phyloP scores from a whole-genome alignment of 2,888 invertebrate genomes.

The Dyspetes luteomarginatus region DNA sequence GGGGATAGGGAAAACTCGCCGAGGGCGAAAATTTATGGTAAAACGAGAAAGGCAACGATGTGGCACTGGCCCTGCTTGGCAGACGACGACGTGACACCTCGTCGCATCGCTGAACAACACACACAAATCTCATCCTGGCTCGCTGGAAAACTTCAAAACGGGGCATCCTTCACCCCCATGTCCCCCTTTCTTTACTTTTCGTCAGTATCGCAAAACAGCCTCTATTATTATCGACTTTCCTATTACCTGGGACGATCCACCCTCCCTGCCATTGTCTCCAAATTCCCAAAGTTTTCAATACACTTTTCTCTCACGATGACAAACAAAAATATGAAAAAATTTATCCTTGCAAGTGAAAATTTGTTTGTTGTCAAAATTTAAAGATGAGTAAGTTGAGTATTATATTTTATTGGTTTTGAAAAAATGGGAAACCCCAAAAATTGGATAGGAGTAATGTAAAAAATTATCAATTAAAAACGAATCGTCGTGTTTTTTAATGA shows the following conservation, averaged over 20 bases:
- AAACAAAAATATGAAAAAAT: background rate
- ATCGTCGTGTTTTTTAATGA: too few species aligned
- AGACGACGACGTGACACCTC: constrained; percentile 65
- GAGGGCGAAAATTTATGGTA: constrained; percentile 70
- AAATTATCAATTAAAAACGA: too few species aligned
- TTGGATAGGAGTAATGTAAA: too few species aligned
- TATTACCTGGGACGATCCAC: constrained; percentile 14
- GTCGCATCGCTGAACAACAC: constrained; percentile 60
- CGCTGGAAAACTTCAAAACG: constrained; percentile 58
- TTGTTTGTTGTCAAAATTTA: background rate
- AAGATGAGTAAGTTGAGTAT: too few species aligned
- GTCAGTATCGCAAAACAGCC: constrained; percentile 49
- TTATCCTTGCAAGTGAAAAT: background rate
- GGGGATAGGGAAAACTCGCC: constrained; percentile 65
- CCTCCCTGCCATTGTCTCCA: constrained; percentile 27
- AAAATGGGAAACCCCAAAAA: too few species aligned
- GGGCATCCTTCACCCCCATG: constrained; percentile 24
- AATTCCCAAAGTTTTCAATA: background rate
- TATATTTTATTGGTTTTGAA: too few species aligned
- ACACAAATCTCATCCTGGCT: constrained; percentile 32
- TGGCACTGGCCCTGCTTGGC: constrained; percentile 52
- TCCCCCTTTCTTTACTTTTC: constrained; percentile 37
- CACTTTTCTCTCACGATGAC: background rate
- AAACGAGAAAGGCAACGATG: constrained; percentile 57
- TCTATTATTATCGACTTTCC: constrained; percentile 59